These are phyloP conservation scores for Philopotamus ludificatus DNA, from an alignment of 1,140 invertebrate species.

Conservation along the genomic window DNA sequence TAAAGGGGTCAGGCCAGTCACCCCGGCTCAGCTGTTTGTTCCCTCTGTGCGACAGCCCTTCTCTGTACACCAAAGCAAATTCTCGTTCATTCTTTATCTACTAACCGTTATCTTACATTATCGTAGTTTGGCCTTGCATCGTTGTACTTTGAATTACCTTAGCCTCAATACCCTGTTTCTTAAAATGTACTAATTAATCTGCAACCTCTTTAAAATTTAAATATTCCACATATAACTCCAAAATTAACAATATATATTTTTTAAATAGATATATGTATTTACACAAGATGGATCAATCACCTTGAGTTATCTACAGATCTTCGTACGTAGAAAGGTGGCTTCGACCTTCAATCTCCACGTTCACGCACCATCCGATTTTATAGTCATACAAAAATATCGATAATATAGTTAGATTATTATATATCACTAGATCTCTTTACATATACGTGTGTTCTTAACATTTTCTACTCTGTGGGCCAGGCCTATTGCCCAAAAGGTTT, in stretches of 20 bases:
- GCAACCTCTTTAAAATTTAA: not conserved
- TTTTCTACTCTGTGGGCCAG: no score
- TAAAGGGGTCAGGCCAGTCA: slow-evolving; percentile 34
- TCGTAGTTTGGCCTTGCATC: not conserved
- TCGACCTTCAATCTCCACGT: slow-evolving; percentile 18
- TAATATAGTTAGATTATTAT: no score
- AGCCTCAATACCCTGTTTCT: not conserved
- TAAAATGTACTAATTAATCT: not conserved
- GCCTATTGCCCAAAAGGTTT: no score
- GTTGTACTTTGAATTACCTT: no score
- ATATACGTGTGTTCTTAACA: no score
- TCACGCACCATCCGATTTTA: slow-evolving; percentile 1
- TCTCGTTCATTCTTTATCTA: not conserved
- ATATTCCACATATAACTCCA: not conserved
- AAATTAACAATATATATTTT: no score
- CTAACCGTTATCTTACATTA: not conserved
- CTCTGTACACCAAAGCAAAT: not conserved
- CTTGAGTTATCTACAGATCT: slow-evolving; percentile 10
- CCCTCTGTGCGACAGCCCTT: not conserved
- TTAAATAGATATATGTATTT: no score
- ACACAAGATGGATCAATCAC: no score
- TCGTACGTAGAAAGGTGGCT: slow-evolving; percentile 7
- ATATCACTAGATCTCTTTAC: no score
- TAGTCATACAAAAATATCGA: not conserved
- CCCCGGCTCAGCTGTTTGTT: slow-evolving; percentile 33